A percentile compares a stretch with the other conserved stretches of the same genome.
These are phyloP conservation scores for Morone saxatilis DNA, from an alignment of 2,113 vertebrate species.

Conservation along the genomic window DNA sequence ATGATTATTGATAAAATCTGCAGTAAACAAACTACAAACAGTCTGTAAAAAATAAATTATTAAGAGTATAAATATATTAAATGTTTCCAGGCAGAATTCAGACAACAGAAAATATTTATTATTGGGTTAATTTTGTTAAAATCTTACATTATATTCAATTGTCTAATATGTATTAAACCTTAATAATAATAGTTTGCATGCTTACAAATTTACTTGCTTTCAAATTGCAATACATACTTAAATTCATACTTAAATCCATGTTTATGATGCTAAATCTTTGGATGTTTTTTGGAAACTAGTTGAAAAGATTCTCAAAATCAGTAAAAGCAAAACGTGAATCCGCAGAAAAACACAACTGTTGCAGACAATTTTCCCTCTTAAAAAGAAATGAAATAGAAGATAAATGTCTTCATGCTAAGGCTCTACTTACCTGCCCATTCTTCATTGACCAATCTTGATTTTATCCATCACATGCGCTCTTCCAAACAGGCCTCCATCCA, in stretches of 20 bases:
- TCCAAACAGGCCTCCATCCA: conserved; percentile 59
- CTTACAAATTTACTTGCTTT: background rate
- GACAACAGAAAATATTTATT: background rate
- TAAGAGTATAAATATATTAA: background rate
- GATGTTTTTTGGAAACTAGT: background rate
- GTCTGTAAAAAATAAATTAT: background rate
- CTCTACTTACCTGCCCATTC: conserved; percentile 74
- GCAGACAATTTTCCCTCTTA: background rate
- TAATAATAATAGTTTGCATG: background rate
- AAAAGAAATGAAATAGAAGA: background rate
- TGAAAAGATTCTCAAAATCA: background rate
- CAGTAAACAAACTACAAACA: background rate
- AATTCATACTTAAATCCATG: background rate
- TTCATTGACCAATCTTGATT: conserved; percentile 67
- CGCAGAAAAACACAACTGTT: conserved; percentile 9
- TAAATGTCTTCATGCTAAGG: background rate
- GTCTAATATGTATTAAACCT: background rate
- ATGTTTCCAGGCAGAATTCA: conserved; percentile 13
- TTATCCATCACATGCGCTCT: conserved; percentile 57
- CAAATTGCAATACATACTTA: background rate
- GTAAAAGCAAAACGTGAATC: background rate
- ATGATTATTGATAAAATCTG: conserved; percentile 25
- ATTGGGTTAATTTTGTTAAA: background rate
- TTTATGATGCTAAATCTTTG: background rate
- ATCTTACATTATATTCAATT: background rate